These are phyloP conservation scores for Hemicrepidius hirtus DNA, from an alignment of 2,888 invertebrate species.

Conservation along the genomic window DNA sequence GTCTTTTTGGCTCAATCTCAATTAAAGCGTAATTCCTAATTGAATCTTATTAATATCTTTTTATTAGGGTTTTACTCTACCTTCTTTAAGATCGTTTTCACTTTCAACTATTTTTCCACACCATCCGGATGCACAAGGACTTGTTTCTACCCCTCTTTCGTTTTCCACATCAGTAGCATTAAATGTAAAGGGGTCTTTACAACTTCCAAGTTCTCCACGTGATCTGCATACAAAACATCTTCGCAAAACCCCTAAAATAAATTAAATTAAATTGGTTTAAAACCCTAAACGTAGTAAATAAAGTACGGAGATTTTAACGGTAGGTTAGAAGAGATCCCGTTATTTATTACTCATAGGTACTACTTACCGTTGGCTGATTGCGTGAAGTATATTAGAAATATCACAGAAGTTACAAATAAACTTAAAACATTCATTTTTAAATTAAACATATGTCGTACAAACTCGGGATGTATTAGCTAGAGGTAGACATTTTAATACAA, in stretches of 20 bases:
- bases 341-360: neutral
- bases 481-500: slow-evolving; percentile 52
- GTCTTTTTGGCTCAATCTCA: too few relatives aligned
- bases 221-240: slow-evolving; percentile 91
- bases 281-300: neutral
- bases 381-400: slow-evolving; percentile 50
- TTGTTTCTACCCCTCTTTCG: slow-evolving; percentile 83
- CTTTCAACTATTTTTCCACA: slow-evolving; percentile 93
- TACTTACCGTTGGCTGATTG: slow-evolving; percentile 54
- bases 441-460: slow-evolving; percentile 31
- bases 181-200: slow-evolving; percentile 89
- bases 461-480: neutral
- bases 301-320: slow-evolving; percentile 41
- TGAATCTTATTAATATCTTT: too few relatives aligned
- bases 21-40: too few relatives aligned
- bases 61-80: too few relatives aligned
- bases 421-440: slow-evolving; percentile 45
- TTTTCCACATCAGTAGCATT: slow-evolving; percentile 85
- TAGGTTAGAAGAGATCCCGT: neutral
- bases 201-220: slow-evolving; percentile 89
- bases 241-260: slow-evolving; percentile 77
- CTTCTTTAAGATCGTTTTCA: slow-evolving; percentile 84
- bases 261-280: neutral
- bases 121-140: slow-evolving; percentile 93
- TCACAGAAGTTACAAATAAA: slow-evolving; percentile 42